Evolutionary conservation across 1,140 invertebrate species (phyloP).

Genomic region (Mamestra configurata): DNA sequence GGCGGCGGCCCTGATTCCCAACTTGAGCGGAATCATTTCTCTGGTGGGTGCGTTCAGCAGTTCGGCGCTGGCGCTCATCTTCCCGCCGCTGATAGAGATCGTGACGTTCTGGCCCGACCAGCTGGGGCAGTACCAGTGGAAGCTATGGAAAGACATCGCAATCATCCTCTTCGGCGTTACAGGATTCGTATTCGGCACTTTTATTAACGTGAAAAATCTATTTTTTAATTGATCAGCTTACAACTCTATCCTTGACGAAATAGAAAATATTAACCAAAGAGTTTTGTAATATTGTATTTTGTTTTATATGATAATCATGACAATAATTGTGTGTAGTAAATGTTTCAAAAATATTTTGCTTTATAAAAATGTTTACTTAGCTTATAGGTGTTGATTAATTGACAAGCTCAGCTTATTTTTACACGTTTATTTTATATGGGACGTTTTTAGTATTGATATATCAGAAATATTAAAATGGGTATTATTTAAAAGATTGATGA

Average conservation of each 20-base stretch:
- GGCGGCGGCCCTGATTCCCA: conserved; percentile 95
- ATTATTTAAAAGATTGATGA: conserved; percentile 40
- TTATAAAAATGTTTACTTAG: conserved; percentile 48
- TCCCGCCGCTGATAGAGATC: conserved; percentile 97
- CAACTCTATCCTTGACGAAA: conserved; percentile 9
- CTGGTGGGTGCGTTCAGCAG: conserved; percentile 97
- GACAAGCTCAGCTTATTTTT: conserved; percentile 52
- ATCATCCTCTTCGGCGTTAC: conserved; percentile 93
- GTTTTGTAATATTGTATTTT: conserved; percentile 53
- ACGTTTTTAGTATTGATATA: conserved; percentile 46
- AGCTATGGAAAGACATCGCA: conserved; percentile 91
- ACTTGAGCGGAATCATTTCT: conserved; percentile 96
- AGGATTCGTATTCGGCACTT: conserved; percentile 94
- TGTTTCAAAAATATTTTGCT: conserved; percentile 44
- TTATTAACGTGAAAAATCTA: conserved; percentile 92
- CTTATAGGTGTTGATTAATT: conserved; percentile 52
- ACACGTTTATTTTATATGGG: conserved; percentile 46
- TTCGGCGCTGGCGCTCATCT: conserved; percentile 95
- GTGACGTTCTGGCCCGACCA: conserved; percentile 92
- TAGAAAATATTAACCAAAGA: conserved; percentile 59
- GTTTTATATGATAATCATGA: conserved; percentile 58
- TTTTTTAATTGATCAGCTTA: conserved; percentile 58
- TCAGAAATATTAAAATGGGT: conserved; percentile 37
- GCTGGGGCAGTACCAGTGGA: conserved; percentile 89
- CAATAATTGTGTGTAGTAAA: conserved; percentile 68